Conservation (phyloP, 1,140 invertebrate species). For the Drosophila nannoptera region DNA sequence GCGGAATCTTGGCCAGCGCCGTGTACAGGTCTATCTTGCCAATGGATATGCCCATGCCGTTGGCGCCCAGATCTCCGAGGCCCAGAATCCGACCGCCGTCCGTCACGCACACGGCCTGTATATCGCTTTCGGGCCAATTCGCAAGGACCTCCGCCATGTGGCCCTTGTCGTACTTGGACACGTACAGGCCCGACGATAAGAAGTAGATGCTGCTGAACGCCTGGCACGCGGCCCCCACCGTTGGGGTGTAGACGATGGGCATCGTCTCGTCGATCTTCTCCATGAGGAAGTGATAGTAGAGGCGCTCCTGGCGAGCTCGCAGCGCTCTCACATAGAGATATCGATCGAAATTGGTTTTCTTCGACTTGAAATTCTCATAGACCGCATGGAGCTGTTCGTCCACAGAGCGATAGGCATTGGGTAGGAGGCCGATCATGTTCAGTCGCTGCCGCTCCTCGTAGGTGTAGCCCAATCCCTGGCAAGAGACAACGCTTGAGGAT, state of each 20-base stretch:
- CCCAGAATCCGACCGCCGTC: conserved; percentile 97
- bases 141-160: conserved; percentile 89
- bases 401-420: conserved; percentile 89
- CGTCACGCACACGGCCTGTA: conserved; percentile 95
- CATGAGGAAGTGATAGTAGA: conserved; percentile 95
- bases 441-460: conserved; percentile 50
- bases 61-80: conserved; percentile 94
- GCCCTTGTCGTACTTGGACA: conserved; percentile 96
- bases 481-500: background rate
- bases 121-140: conserved; percentile 80
- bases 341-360: conserved; percentile 88
- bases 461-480: conserved; percentile 35
- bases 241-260: conserved; percentile 81
- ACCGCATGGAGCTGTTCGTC: conserved; percentile 88
- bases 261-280: conserved; percentile 94
- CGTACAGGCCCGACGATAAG: conserved; percentile 92
- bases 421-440: conserved; percentile 88
- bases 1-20: conserved; percentile 94
- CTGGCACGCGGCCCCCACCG: conserved; percentile 87
- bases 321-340: conserved; percentile 90
- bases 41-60: conserved; percentile 98
- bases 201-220: conserved; percentile 63
- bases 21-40: conserved; percentile 97
- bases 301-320: conserved; percentile 92
- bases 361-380: conserved; percentile 86